These are phyloP conservation scores for Pygoscelis antarcticus DNA, from an alignment of 2,113 vertebrate genomes.

Conservation along the genomic window DNA sequence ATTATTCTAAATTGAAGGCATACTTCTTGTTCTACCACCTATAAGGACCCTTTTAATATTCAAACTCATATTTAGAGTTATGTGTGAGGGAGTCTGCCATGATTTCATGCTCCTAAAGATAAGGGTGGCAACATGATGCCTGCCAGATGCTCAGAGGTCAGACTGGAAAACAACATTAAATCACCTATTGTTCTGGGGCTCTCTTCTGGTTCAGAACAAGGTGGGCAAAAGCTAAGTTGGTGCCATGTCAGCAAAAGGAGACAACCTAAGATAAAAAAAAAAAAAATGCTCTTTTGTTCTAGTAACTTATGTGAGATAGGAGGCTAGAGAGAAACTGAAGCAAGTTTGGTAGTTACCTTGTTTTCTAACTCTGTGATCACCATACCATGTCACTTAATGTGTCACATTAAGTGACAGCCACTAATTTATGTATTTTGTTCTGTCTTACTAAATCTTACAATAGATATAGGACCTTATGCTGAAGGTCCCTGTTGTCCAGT, in stretches of 20 bases:
- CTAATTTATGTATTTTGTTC: neutral
- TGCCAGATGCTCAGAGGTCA: constrained; percentile 30
- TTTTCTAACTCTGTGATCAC: neutral
- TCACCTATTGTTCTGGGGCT: neutral
- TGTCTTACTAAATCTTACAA: neutral
- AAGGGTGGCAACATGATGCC: neutral
- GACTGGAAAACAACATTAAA: constrained; percentile 22
- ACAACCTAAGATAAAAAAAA: neutral
- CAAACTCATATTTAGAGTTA: constrained; percentile 20
- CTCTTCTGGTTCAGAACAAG: neutral
- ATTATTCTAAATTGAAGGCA: constrained; percentile 37
- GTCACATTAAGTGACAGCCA: neutral
- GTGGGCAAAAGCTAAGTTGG: neutral
- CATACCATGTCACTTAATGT: no score
- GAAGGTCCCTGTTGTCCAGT: neutral
- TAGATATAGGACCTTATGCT: neutral
- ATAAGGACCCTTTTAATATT: constrained; percentile 8
- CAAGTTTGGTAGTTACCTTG: neutral
- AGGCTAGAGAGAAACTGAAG: neutral
- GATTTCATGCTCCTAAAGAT: constrained; percentile 21
- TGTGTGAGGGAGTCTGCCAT: neutral
- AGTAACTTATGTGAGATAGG: neutral
- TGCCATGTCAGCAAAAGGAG: neutral
- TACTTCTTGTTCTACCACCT: constrained; percentile 22
- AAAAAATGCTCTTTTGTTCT: neutral